Conservation (phyloP, 53 echinoderm and acorn worm species). For the Crossaster papposus region DNA sequence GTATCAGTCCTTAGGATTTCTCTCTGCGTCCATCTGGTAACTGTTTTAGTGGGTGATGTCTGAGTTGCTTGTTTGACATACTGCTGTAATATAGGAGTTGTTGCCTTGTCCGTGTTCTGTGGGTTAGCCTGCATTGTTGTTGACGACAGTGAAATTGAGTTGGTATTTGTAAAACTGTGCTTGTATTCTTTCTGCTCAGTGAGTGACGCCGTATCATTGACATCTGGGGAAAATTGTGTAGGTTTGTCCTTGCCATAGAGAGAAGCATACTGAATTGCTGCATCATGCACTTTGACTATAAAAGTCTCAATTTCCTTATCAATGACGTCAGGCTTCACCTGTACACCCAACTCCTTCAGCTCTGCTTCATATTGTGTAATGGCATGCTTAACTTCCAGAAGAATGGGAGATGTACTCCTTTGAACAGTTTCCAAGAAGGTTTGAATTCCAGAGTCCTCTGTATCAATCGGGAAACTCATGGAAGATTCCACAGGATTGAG, state of each 20-base stretch:
- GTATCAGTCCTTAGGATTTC: conserved; percentile 10
- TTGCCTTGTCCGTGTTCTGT: conserved; percentile 20
- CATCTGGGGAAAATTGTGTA: conserved; percentile 31
- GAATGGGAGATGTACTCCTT: conserved; percentile 65
- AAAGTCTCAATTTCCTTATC: conserved; percentile 49
- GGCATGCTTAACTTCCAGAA: conserved; percentile 67
- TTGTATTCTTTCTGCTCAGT: conserved; percentile 4
- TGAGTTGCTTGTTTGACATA: conserved; percentile 7
- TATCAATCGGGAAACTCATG: conserved; percentile 15
- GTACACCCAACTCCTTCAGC: conserved; percentile 43
- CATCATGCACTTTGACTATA: conserved; percentile 27
- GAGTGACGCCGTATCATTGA: neutral
- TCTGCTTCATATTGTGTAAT: conserved; percentile 69
- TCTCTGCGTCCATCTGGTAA: conserved; percentile 30
- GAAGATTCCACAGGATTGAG: conserved; percentile 54
- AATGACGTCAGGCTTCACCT: conserved; percentile 49
- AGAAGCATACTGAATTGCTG: conserved; percentile 49
- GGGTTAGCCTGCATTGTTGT: conserved; percentile 14
- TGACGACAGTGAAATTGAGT: conserved; percentile 8
- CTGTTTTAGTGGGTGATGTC: neutral
- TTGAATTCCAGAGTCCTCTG: conserved; percentile 48
- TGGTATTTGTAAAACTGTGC: conserved; percentile 34
- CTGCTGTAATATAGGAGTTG: conserved; percentile 1
- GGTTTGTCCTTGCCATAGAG: conserved; percentile 38
- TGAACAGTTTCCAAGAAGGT: conserved; percentile 66